Conservation (phyloP, 2,888 invertebrate species). For the Brachylomia viminalis region DNA sequence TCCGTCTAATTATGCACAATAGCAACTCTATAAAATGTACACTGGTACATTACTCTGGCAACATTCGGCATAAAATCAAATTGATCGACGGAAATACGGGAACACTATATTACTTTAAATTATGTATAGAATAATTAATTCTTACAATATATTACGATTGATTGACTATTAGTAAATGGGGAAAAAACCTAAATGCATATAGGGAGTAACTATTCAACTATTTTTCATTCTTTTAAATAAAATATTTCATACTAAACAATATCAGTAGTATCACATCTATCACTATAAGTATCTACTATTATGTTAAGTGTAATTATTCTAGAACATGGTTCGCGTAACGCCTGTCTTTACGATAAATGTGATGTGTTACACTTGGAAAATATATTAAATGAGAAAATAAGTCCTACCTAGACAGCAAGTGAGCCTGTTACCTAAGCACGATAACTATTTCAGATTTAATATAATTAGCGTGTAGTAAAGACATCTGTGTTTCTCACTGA, state of each 20-base stretch:
- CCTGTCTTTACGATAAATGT: constrained; percentile 57
- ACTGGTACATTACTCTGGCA: constrained; percentile 74
- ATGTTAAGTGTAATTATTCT: constrained; percentile 68
- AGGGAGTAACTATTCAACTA: constrained; percentile 79
- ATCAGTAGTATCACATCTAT: constrained; percentile 84
- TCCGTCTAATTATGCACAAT: constrained; percentile 70
- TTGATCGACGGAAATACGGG: constrained; percentile 78
- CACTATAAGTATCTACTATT: constrained; percentile 73
- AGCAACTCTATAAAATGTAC: constrained; percentile 63
- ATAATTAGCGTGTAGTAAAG: constrained; percentile 63
- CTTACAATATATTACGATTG: constrained; percentile 76
- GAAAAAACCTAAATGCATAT: constrained; percentile 84
- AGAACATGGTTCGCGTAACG: constrained; percentile 58
- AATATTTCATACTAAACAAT: constrained; percentile 77
- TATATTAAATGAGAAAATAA: constrained; percentile 68
- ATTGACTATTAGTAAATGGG: constrained; percentile 75
- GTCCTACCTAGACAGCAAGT: constrained; percentile 69
- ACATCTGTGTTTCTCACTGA: constrained; percentile 67
- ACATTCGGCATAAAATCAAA: constrained; percentile 74
- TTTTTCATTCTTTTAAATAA: constrained; percentile 78
- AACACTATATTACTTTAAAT: constrained; percentile 75
- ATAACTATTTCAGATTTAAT: constrained; percentile 72
- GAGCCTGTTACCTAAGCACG: constrained; percentile 71
- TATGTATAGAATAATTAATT: constrained; percentile 70
- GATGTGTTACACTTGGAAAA: constrained; percentile 64